Base-by-base conservation (phyloP, 2,888 invertebrate genomes). In the Ornithoptera priamus region DNA sequence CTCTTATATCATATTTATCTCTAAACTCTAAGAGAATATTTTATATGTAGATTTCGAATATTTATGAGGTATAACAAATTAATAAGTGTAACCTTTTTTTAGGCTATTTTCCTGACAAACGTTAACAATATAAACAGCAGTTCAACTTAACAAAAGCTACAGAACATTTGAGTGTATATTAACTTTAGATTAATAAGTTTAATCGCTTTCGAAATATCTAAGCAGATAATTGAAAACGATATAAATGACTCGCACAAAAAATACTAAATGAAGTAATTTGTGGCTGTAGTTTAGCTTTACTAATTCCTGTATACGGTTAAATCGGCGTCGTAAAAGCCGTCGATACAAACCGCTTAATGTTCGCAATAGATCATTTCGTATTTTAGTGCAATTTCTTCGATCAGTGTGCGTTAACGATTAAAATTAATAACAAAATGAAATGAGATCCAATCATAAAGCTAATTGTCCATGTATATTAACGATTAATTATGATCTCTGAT, bases 341-440 rank as follows among this genome's bases (percentile, higher is more conserved):
- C 50, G n/a, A 53, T 53, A n/a, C 53, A 53, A 53, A 61, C 18
- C 36, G 18, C 3, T 61, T 61, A n/a, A 61, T 61, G 36, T 36
- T 39, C 8, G 18, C 5, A 36, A 39, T 61, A 39, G 61, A 39
- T 2, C 39, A 30, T 30, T 36, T 39, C 18, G 8, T 39, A n/a
- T 61, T 61, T 61, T 61, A 61, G 10, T 39, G 61, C n/a, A 17
- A 36, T 36, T 36, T 7, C 17, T 12, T 30, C 39, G 39, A 61
- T 61, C 10, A 61, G 8, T 61, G 39, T 39, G n/a, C 30, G 10
- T 36, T 61, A 46, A 50, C 46, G 22, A 62, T 30, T 20, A 62
- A 20, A 50, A 20, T 46, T 24, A 59, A 15, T 22, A 24, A 22
- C 24, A 59, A 42, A 20, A 62, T 22, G 50, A 42, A 62, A 20